Conservation (phyloP, 2,797 vertebrate species). For the Crypturellus tataupa region DNA sequence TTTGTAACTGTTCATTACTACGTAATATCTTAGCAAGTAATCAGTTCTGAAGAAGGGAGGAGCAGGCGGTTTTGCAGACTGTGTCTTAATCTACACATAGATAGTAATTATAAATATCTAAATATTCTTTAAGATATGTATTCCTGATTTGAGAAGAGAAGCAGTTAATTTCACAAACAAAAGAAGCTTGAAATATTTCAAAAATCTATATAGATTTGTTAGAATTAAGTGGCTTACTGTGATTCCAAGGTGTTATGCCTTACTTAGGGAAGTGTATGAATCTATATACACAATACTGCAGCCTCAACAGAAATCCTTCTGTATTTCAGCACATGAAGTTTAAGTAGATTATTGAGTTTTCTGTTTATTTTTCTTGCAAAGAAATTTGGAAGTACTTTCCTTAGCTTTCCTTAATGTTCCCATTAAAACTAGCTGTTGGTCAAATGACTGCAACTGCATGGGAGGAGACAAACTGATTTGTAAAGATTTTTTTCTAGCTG, state of each 20-base stretch:
- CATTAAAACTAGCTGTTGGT: background rate
- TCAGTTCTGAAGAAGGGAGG: accelerated
- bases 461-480: background rate
- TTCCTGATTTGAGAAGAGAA: background rate
- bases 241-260: background rate
- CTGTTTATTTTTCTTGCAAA: background rate
- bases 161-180: background rate
- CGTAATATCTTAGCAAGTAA: background rate
- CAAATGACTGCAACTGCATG: background rate
- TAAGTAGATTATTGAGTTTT: background rate
- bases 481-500: background rate
- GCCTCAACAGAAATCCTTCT: background rate
- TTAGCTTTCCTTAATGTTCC: background rate
- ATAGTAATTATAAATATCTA: accelerated
- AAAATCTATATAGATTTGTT: background rate
- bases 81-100: background rate
- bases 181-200: accelerated
- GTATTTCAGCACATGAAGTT: background rate
- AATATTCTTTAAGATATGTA: background rate
- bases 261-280: background rate
- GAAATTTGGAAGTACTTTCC: background rate
- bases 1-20: accelerated
- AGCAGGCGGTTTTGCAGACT: accelerated
- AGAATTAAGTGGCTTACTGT: accelerated
- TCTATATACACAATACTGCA: accelerated